Base-by-base conservation (phyloP, 2,797 vertebrate genomes). In the Leuciscus waleckii region DNA sequence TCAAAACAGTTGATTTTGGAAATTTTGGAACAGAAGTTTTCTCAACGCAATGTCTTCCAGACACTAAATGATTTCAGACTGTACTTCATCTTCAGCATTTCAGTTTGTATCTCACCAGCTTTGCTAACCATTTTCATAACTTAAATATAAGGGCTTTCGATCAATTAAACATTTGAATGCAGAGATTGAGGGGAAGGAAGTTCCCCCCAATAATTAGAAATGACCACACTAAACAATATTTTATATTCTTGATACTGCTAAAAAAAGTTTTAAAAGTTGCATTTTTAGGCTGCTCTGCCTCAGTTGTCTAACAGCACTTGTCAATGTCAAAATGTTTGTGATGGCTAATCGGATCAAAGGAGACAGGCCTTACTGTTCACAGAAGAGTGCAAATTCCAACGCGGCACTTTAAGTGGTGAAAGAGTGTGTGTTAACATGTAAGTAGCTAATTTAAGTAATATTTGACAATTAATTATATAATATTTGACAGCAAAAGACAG, bases 1-100 rank as follows among this genome's bases (percentile, higher is more conserved):
- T 41, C 8, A 89, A 76, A 90, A 90, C 87, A 61, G 84, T 85
- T 51, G 81, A 76, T 85, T 41, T 70, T 35, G 71, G 79, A 85
- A 86, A 80, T 82, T 82, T 41, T 85, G 49, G 29, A 29, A 29
- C 29, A 29, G 29, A 83, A 41, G 49, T 81, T 82, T 77, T 69
- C 81, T 84, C 51, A 23, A 16, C 8, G 2, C 32, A 87, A 88
- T 88, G 83, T 29, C 37, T 87, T 88, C 83, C 85, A 90, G 85
- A 88, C 76, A 16, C 6, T 78, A 37, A 6, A 68, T 26, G 43
- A 7, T 73, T 74, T 76, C 76, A 21, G 46, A 37, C 56, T 26
- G 35, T 49, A 49, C 7, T 61, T 14, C 23, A 43, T 58, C 7
- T 51, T 14, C 23, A 43, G 49, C 1, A 9, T 58, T 78, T 81